Evolutionary conservation across 2,113 vertebrate genomes (phyloP).

Genomic region (Pedionomus torquatus): DNA sequence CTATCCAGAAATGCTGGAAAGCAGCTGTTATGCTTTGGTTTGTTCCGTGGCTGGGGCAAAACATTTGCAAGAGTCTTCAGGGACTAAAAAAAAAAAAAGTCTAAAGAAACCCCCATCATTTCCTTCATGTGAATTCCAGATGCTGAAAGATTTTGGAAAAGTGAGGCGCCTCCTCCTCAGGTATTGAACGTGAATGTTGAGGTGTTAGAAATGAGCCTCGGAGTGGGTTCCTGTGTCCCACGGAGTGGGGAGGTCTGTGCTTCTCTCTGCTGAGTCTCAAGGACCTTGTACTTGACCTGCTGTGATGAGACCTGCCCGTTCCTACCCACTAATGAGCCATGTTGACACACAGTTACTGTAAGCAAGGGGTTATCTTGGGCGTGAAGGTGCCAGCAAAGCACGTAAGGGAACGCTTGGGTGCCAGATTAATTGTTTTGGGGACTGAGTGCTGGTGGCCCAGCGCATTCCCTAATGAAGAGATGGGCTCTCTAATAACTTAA

Average conservation of each 20-base stretch:
- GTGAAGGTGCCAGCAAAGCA: not conserved
- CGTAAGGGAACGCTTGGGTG: fast-evolving
- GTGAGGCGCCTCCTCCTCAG: not conserved
- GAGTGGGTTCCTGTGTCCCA: not conserved
- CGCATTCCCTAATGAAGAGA: fast-evolving
- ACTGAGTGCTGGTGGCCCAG: not conserved
- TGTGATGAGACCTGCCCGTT: not conserved
- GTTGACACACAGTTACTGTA: not conserved
- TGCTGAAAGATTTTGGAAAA: not conserved
- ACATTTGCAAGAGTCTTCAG: not conserved
- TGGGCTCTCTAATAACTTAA: not conserved
- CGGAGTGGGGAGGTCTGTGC: not conserved
- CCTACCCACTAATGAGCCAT: not conserved
- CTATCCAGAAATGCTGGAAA: not conserved
- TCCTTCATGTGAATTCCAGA: not conserved
- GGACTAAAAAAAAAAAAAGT: not conserved
- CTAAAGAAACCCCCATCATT: fast-evolving
- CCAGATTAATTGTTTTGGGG: not conserved
- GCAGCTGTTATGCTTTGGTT: not conserved
- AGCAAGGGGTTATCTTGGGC: not conserved
- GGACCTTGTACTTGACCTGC: not conserved
- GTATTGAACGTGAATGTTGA: not conserved
- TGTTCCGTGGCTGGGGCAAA: not conserved
- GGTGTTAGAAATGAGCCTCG: not conserved
- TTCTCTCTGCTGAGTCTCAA: not conserved